phyloP scores from a whole-genome alignment of 2,113 vertebrate genomes.

The Varanus salvator region DNA sequence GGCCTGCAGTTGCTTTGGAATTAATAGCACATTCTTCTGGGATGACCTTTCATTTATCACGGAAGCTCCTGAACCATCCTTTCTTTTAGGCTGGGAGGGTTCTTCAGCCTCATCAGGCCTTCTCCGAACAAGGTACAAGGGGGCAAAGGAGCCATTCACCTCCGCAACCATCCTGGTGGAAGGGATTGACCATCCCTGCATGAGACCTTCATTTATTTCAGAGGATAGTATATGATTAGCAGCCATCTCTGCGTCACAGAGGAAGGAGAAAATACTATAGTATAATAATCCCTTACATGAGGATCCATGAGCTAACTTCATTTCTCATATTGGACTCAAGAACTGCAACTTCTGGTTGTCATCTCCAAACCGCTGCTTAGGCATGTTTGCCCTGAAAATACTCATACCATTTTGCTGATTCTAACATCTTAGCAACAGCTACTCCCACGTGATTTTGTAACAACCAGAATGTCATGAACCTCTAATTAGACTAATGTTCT shows the following conservation, averaged over 20 bases:
- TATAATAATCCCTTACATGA: neutral
- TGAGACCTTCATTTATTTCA: neutral
- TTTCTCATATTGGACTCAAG: conserved; percentile 10
- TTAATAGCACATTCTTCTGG: neutral
- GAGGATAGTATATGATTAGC: neutral
- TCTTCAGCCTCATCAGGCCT: neutral
- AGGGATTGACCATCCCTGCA: neutral
- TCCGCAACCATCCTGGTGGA: neutral
- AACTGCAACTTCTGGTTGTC: conserved; percentile 26
- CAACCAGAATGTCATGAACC: neutral
- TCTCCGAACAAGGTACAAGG: neutral
- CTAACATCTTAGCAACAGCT: neutral
- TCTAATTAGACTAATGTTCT: conserved; percentile 14
- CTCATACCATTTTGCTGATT: conserved; percentile 9
- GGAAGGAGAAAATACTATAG: neutral
- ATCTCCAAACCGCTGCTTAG: conserved; percentile 33
- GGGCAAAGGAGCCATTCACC: too few species aligned
- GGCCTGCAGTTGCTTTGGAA: neutral
- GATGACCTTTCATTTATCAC: too few species aligned
- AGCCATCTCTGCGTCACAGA: neutral
- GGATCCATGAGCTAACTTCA: neutral
- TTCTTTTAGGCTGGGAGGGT: neutral
- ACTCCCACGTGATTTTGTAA: neutral
- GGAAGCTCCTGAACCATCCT: neutral
- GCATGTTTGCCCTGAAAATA: conserved; percentile 17